Conservation (phyloP, 2,113 vertebrate genomes). For the Mesitornis unicolor region DNA sequence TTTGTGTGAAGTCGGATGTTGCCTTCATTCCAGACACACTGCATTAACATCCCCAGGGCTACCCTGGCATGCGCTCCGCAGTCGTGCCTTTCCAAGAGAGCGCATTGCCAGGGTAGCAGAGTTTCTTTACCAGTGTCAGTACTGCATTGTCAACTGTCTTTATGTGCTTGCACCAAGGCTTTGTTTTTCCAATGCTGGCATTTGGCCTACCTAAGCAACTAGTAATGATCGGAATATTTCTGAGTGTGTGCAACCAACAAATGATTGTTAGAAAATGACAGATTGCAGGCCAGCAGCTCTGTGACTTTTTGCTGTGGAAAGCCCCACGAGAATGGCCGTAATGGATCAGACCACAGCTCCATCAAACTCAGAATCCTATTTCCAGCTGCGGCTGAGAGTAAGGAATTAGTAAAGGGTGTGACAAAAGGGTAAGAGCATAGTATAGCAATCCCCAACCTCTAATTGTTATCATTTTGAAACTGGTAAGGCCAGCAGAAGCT, state of each 20-base stretch:
- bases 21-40: conserved; percentile 1
- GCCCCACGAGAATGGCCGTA: not conserved
- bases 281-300: not conserved
- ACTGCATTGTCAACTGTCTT: not conserved
- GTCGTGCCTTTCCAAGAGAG: conserved; percentile 10
- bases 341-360: not conserved
- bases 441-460: not conserved
- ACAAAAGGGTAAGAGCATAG: not conserved
- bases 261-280: not conserved
- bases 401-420: not conserved
- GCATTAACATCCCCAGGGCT: conserved; percentile 29
- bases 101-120: not conserved
- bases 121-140: not conserved
- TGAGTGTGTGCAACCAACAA: not conserved
- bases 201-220: not conserved
- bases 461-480: not conserved
- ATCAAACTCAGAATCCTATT: not conserved
- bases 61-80: not conserved
- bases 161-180: not conserved
- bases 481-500: not conserved
- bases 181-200: not conserved
- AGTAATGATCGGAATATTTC: not conserved
- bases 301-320: not conserved
- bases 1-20: conserved; percentile 28
- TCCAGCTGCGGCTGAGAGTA: not conserved